phyloP scores from a whole-genome alignment of 2,797 vertebrate species.

The Phaenicophaeus curvirostris region DNA sequence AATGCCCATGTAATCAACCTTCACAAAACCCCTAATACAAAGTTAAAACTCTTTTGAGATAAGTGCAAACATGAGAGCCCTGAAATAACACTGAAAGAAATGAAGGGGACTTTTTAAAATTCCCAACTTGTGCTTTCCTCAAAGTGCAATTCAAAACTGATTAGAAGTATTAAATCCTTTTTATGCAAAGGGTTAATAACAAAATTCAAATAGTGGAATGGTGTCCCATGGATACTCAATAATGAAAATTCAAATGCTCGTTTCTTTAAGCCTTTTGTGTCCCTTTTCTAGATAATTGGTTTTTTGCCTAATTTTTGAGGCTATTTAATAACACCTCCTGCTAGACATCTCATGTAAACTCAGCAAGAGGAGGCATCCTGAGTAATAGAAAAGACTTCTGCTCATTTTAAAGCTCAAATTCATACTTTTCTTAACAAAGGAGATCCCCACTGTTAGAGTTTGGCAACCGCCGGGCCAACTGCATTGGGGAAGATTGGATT shows the following conservation, averaged over 20 bases:
- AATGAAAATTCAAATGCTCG: slow-evolving; percentile 79
- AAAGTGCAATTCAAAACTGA: slow-evolving; percentile 61
- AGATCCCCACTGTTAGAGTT: slow-evolving; percentile 87
- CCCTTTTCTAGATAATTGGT: slow-evolving; percentile 77
- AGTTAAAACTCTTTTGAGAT: slow-evolving; percentile 63
- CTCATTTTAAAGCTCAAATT: slow-evolving; percentile 83
- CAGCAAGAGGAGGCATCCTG: slow-evolving; percentile 86
- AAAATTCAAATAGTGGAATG: slow-evolving; percentile 67
- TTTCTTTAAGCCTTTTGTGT: slow-evolving; percentile 78
- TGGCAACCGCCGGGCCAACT: slow-evolving; percentile 81
- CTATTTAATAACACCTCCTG: slow-evolving; percentile 84
- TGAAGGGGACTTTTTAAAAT: slow-evolving; percentile 48
- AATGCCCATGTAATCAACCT: slow-evolving; percentile 66
- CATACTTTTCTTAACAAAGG: slow-evolving; percentile 86
- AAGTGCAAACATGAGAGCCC: slow-evolving; percentile 46
- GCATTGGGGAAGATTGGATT: slow-evolving; percentile 91
- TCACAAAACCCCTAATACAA: slow-evolving; percentile 59
- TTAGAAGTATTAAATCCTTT: slow-evolving; percentile 61
- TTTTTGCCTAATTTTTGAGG: slow-evolving; percentile 81
- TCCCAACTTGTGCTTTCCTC: slow-evolving; percentile 43
- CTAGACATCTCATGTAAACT: slow-evolving; percentile 85
- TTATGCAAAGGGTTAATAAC: slow-evolving; percentile 79
- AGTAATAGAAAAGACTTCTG: slow-evolving; percentile 85
- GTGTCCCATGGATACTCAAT: slow-evolving; percentile 78
- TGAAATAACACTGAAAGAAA: slow-evolving; percentile 51